Conservation (phyloP, 1,140 invertebrate genomes). For the Acyrthosiphon pisum region DNA sequence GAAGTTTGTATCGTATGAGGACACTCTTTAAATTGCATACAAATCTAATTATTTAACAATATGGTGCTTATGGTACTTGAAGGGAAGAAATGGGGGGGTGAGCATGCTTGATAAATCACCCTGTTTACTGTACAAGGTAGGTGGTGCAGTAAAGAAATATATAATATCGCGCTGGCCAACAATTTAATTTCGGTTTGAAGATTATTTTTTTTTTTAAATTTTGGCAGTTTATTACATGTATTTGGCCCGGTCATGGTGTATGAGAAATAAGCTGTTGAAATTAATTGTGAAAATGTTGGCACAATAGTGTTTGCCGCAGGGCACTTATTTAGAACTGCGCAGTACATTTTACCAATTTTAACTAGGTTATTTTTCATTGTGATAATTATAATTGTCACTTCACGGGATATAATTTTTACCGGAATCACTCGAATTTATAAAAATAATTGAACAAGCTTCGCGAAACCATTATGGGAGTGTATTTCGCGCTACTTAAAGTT, state of each 20-base stretch:
- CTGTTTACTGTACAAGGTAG: neutral
- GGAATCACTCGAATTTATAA: neutral
- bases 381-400: neutral
- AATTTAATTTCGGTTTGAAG: neutral
- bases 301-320: neutral
- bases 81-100: neutral
- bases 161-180: neutral
- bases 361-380: neutral
- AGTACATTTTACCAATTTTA: neutral
- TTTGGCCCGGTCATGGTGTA: neutral
- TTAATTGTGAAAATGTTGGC: constrained; percentile 17
- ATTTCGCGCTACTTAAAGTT: neutral
- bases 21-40: neutral
- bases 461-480: neutral
- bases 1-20: neutral
- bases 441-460: neutral
- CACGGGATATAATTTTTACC: neutral
- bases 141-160: neutral
- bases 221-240: neutral
- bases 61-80: neutral
- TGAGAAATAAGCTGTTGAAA: neutral
- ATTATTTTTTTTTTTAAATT: neutral
- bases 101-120: neutral
- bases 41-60: neutral
- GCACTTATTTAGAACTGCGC: neutral